Evolutionary conservation across 2,113 vertebrate species (phyloP).

Genomic region (Pituophis catenifer): DNA sequence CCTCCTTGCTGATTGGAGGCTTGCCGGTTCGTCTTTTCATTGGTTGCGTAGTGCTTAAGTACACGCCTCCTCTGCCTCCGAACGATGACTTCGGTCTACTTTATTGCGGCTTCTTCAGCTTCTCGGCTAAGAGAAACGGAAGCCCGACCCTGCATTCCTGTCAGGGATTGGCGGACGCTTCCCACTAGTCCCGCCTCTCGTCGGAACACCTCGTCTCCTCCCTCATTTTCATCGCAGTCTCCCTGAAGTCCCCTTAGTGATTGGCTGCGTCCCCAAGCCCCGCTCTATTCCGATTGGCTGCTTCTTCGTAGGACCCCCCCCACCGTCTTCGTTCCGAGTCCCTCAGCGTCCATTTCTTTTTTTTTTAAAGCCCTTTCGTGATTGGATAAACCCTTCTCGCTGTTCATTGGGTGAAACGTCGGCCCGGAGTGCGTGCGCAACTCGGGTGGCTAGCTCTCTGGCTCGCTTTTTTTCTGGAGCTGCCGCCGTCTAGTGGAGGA

Average conservation of each 20-base stretch:
- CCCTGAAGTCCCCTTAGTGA: neutral
- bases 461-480: neutral
- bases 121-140: neutral
- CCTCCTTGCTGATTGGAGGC: neutral
- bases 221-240: constrained; percentile 4
- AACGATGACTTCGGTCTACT: neutral
- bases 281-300: neutral
- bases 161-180: neutral
- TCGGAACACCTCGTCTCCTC: neutral
- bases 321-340: neutral
- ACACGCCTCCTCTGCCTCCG: neutral
- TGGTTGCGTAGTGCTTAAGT: neutral
- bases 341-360: neutral
- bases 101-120: neutral
- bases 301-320: neutral
- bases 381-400: neutral
- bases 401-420: neutral
- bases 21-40: neutral
- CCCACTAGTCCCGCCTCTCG: neutral
- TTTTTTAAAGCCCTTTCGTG: too few relatives aligned
- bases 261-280: neutral
- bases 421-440: constrained; percentile 11
- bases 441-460: neutral
- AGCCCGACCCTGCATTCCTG: accelerated
- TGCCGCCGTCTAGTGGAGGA: constrained; percentile 16